phyloP scores from a whole-genome alignment of 2,797 vertebrate genomes.

The Rhinoraja longicauda region DNA sequence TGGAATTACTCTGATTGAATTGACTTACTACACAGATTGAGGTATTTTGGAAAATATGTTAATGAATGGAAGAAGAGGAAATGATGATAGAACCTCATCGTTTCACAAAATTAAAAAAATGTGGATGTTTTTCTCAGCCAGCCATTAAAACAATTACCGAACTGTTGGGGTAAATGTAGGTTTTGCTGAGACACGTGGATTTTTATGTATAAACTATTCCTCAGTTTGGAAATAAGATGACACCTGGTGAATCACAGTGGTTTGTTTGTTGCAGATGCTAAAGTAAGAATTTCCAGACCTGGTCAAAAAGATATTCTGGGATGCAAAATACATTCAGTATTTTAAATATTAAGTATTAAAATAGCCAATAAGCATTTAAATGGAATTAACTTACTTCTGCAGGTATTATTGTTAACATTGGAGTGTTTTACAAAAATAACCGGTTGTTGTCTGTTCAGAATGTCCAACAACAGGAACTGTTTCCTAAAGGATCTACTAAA shows the following conservation, averaged over 20 bases:
- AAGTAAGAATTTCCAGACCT: neutral
- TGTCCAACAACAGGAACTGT: conserved; percentile 49
- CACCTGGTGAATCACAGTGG: neutral
- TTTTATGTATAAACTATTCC: conserved; percentile 21
- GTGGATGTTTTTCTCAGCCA: conserved; percentile 47
- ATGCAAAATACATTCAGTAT: neutral
- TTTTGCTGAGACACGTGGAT: conserved; percentile 39
- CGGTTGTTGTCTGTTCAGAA: neutral
- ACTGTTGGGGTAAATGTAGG: conserved; percentile 46
- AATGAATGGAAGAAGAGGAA: conserved; percentile 50
- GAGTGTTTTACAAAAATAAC: neutral
- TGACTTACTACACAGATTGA: conserved; percentile 72
- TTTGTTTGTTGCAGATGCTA: neutral
- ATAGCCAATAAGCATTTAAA: neutral
- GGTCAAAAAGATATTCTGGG: neutral
- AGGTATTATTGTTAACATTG: neutral
- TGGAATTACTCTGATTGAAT: conserved; percentile 75
- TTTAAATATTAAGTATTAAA: no score
- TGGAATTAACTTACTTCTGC: neutral
- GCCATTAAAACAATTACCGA: conserved; percentile 53
- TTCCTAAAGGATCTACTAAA: conserved; percentile 52
- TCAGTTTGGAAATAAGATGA: neutral
- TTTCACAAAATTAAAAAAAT: conserved; percentile 41
- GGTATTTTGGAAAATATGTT: conserved; percentile 56
- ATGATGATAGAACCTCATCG: conserved; percentile 50